Evolutionary conservation across 2,888 invertebrate genomes (phyloP), one percentile per base, ranked within the genome.

Genomic region (Oligia latruncula): DNA sequence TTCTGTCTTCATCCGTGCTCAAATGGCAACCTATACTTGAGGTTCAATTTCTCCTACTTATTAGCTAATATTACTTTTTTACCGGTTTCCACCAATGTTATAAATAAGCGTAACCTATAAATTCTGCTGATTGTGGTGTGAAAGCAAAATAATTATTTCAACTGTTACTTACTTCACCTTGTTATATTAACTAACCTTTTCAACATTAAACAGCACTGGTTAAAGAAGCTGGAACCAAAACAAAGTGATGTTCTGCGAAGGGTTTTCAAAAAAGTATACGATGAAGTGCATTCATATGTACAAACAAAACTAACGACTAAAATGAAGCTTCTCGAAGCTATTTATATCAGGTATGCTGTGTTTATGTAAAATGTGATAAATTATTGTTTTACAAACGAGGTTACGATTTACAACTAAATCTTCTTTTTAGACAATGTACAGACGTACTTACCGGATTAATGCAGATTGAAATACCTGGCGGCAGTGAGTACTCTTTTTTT

Each of bases 1-100:
- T 98, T 92, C 97, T 99, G 93, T 98, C 98, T 86, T 98, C 98
- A 1, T 99, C 99, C 2, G 98, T 98, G 0, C 96, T 99, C 43
- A 98, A 98, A 76, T 99, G 99, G 99, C 95, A 95, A 74, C 98
- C 98, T 0, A 98, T 98, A 90, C 95, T 98, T 79, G 98, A 98
- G 97, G 98, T 98, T 92, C 90, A 20, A 35, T 78, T 62, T 29
- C 17, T 55, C 4, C 40, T 40, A 40, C 40, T 40, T 40, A 40
- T 40, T 64, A 58, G n/a, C 2, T 66, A 49, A 13, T 60, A 6
- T 62, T 6, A 20, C 0, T 40, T 40, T 58, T 60, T 29, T 70
- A 40, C 29, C 15, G 4, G 13, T 13, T 70, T 55, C 9, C 9
- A n/a, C 9, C 17, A 49, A n/a, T 60, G 4, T 52, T n/a, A 17